Evolutionary conservation across 2,797 vertebrate genomes (phyloP), one percentile per base, ranked within the genome.

Genomic region (Setipinna tenuifilis): DNA sequence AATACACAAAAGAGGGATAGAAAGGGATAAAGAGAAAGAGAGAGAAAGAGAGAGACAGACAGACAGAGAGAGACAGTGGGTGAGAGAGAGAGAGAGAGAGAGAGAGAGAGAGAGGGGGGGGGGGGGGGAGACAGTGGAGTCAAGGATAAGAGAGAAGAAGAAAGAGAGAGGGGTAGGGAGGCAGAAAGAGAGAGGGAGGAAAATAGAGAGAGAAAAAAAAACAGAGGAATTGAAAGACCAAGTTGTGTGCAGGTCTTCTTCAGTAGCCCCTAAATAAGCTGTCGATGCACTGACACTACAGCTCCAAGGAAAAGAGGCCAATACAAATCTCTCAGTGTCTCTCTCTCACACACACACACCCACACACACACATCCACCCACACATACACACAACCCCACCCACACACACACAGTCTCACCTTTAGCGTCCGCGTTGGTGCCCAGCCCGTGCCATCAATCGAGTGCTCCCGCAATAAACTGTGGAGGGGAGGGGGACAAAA

Each of bases 371-470:
- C 71, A 41, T 31, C 19, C n/a, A 62, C 61, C 1, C 3, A 25
- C 23, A n/a, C 41, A 58, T 57, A n/a, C 54, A 41, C 41, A 83
- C 31, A 61, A 2, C 41, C 57, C 19, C n/a, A 75, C 68, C 35
- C 28, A 19, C 28, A 44, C 17, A 78, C 25, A 44, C 71, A 78
- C 35, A 78, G 2, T 83, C 88, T 90, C 96, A 99, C 98, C 98
- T 99, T 98, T 93, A 99, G 93, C 0, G 98, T 98, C 93, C 98
- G 96, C 23, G 98, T 99, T 75, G 98, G 98, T 84, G 98, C 98
- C 98, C 98, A 99, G 92, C 98, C 98, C 81, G 98, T 99, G 89
- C 98, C 98, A 81, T 99, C 98, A 84, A 99, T 99, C n/a, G 98
- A 99, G 90, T 99, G 98, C 90, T 99, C 98, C 87, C 98, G 94